Evolutionary conservation across 2,888 invertebrate species (phyloP).

Genomic region (Platycheirus albimanus): DNA sequence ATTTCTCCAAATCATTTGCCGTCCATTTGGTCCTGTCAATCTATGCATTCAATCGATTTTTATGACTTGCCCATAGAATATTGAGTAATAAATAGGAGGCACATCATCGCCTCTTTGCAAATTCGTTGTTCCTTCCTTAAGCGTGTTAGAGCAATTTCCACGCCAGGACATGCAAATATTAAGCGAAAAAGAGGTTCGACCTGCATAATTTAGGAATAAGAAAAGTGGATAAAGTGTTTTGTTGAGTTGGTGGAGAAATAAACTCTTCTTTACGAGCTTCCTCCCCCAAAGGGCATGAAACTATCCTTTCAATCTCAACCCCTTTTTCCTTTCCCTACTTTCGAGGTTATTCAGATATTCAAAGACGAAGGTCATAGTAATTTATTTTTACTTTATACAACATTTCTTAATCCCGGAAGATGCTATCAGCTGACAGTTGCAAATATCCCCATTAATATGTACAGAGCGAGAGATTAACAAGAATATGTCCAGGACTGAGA

Average conservation of each 20-base stretch:
- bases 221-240: neutral
- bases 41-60: slow-evolving; percentile 39
- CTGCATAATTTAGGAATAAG: neutral
- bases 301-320: neutral
- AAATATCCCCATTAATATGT: neutral
- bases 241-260: neutral
- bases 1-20: slow-evolving; percentile 37
- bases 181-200: neutral
- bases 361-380: neutral
- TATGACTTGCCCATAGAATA: slow-evolving; percentile 14
- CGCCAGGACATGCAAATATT: slow-evolving; percentile 13
- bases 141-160: slow-evolving; percentile 10
- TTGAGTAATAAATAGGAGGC: neutral
- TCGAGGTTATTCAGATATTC: neutral
- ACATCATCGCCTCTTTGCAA: neutral
- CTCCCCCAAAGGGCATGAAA: neutral
- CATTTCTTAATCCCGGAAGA: neutral
- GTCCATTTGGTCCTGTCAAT: slow-evolving; percentile 21
- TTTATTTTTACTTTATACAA: neutral
- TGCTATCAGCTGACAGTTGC: neutral
- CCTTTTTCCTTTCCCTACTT: neutral
- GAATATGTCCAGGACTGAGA: neutral
- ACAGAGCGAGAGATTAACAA: neutral
- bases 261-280: neutral
- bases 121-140: neutral